Percentiles rank a stretch among this genome's conserved stretches.
Conservation (phyloP, 2,797 vertebrate species). For the Halcyon smyrnensis region DNA sequence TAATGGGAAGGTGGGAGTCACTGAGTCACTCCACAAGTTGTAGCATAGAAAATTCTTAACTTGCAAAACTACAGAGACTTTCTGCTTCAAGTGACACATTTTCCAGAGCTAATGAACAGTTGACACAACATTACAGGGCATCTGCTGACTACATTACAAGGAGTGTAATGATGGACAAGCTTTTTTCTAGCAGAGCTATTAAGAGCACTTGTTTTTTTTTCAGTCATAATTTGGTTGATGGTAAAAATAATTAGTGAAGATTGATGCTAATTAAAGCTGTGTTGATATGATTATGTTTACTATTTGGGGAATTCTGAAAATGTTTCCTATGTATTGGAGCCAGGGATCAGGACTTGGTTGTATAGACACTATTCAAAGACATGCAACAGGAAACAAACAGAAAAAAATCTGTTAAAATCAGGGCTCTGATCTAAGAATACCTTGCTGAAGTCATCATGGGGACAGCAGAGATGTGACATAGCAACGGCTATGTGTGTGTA, state of each 20-base stretch:
- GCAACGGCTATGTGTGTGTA: not conserved
- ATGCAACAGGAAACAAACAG: not conserved
- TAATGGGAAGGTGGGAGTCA: not conserved
- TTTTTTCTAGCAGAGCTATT: not conserved
- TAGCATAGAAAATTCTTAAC: not conserved
- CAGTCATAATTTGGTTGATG: constrained; percentile 14
- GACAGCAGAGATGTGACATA: not conserved
- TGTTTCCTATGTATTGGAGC: not conserved
- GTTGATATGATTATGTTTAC: constrained; percentile 53
- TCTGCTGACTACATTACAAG: constrained; percentile 16
- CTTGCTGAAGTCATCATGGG: not conserved
- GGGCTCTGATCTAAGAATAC: not conserved
- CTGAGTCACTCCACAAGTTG: not conserved
- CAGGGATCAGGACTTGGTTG: not conserved
- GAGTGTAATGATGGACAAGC: not conserved
- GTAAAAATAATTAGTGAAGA: constrained; percentile 42
- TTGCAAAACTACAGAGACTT: not conserved
- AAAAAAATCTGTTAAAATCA: not conserved
- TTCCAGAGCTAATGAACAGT: not conserved
- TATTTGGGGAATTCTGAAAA: constrained; percentile 37
- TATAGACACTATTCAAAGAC: not conserved
- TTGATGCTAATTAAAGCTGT: constrained; percentile 48
- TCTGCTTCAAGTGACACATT: not conserved
- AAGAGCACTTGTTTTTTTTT: not conserved
- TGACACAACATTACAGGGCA: constrained; percentile 66